Evolutionary conservation across 2,797 vertebrate genomes (phyloP).

Genomic region (Leptodactylus fallax): DNA sequence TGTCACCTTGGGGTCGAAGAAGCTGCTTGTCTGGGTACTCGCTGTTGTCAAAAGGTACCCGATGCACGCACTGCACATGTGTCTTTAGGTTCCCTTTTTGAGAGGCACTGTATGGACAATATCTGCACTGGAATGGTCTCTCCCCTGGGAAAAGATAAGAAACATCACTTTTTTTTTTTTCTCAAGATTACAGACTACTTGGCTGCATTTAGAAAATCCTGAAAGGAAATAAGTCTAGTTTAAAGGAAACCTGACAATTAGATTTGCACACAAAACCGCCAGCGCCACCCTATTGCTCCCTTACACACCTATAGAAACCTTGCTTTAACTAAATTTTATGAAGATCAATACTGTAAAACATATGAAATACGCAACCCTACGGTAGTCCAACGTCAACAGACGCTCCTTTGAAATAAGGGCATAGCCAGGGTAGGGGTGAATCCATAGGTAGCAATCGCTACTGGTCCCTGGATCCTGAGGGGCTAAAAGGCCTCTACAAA

Average conservation of each 20-base stretch:
- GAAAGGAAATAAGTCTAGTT: background rate
- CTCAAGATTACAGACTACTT: background rate
- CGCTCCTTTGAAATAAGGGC: too few relatives aligned
- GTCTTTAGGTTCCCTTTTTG: constrained; percentile 89
- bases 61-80: constrained; percentile 74
- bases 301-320: too few relatives aligned
- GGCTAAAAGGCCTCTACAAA: too few relatives aligned
- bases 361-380: too few relatives aligned
- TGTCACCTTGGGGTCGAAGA: constrained; percentile 63
- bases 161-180: constrained; percentile 43
- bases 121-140: constrained; percentile 83
- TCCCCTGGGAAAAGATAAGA: constrained; percentile 79
- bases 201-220: background rate
- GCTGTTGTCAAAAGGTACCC: constrained; percentile 78
- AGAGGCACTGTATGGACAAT: constrained; percentile 86
- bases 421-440: too few relatives aligned
- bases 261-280: too few relatives aligned
- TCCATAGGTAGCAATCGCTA: too few relatives aligned
- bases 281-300: too few relatives aligned
- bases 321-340: too few relatives aligned
- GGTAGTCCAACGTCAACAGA: too few relatives aligned
- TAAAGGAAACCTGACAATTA: background rate
- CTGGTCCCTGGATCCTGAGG: too few relatives aligned
- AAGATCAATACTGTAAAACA: too few relatives aligned
- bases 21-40: constrained; percentile 71